These are phyloP conservation scores for Doryteuthis pealeii DNA, from an alignment of 1,140 invertebrate genomes.

Conservation along the genomic window DNA sequence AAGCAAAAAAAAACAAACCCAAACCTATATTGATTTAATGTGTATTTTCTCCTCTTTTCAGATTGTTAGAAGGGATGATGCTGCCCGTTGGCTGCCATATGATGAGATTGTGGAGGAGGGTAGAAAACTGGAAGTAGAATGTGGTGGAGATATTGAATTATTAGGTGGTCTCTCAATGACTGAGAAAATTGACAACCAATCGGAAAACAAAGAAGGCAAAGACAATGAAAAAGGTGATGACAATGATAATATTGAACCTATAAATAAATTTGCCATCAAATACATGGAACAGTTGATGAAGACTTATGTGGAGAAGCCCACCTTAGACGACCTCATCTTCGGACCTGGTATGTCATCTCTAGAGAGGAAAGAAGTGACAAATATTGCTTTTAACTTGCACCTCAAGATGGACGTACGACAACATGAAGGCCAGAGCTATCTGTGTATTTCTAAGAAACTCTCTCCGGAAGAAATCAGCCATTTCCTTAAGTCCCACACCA, in stretches of 20 bases:
- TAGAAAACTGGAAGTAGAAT: conserved; percentile 14
- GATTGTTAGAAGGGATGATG: conserved; percentile 29
- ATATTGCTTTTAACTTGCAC: conserved; percentile 11
- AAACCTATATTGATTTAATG: no score
- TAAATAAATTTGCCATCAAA: conserved; percentile 30
- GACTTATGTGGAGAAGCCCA: conserved; percentile 19
- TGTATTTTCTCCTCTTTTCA: conserved; percentile 4
- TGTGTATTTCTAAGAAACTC: conserved; percentile 30
- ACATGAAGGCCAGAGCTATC: conserved; percentile 28
- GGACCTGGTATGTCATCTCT: conserved; percentile 23
- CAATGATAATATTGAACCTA: neutral
- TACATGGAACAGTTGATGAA: conserved; percentile 25
- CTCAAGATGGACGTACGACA: conserved; percentile 21
- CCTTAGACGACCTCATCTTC: conserved; percentile 33
- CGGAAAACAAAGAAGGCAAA: neutral
- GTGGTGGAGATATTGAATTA: conserved; percentile 13
- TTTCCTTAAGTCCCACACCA: conserved; percentile 15
- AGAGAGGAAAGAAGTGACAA: conserved; percentile 6
- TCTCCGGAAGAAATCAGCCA: conserved; percentile 29
- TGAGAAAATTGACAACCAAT: neutral
- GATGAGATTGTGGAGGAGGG: conserved; percentile 19
- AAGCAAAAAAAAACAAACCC: no score
- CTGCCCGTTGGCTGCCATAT: conserved; percentile 27
- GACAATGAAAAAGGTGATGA: neutral
- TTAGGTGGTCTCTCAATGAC: neutral